Evolutionary conservation across 2,888 invertebrate species (phyloP), one percentile per base, ranked within the genome.

Genomic region (Miltochrista miniata): DNA sequence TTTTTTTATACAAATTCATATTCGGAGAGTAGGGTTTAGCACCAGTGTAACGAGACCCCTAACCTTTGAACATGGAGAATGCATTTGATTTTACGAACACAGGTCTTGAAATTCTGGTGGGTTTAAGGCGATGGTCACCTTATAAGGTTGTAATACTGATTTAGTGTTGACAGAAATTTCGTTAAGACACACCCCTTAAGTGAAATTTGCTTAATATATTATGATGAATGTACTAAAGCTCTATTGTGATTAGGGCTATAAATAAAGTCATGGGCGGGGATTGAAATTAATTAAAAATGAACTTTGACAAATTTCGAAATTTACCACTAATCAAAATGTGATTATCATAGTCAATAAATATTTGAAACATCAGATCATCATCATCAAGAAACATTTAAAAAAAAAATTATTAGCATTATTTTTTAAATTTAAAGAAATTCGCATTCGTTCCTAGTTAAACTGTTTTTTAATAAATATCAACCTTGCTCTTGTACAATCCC

Each of bases 71-170:
- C 12, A 12, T 35, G 30, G 3, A 0, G 4, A 4, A 39, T 4
- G 30, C 1, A 11, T 7, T 40, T 31, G 31, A 3, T 31, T 39
- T 39, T 7, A 13, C 8, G 8, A 1, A 0, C 2, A 54, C 38
- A 51, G 76, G 36, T 68, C 80, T 56, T 31, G 1, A 8, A 46
- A 66, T 45, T 52, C 35, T 79, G 78, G 82, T 29, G 39, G 45
- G 37, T 24, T 63, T 71, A 64, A 52, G 59, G 53, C 62, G 69
- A 69, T 76, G 72, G 72, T 71, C 76, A 79, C 70, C 77, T 78
- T 71, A 74, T 71, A 78, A 79, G 72, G 65, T 64, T 69, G 63
- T 79, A 79, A 85, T 78, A 60, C 74, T 85, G 84, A 85, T 85
- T 83, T 85, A 85, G 76, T 75, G 64, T 64, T 56, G 64, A 72